Conservation (phyloP, 2,888 invertebrate species). For the Thymelicus lineola region DNA sequence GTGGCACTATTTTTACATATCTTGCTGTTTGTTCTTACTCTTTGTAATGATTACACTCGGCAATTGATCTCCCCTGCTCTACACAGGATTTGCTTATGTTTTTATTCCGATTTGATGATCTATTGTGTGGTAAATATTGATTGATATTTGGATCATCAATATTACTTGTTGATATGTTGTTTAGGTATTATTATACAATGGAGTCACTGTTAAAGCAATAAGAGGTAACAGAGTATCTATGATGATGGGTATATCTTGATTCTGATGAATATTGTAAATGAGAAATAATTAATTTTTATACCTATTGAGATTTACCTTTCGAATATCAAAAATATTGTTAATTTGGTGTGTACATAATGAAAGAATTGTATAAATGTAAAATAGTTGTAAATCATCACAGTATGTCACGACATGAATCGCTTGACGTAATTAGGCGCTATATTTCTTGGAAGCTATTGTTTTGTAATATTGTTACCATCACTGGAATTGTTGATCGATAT, state of each 20-base stretch:
- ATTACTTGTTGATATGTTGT: neutral
- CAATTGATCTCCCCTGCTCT: slow-evolving; percentile 13
- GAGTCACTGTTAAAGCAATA: slow-evolving; percentile 14
- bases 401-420: slow-evolving; percentile 4
- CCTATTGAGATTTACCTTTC: slow-evolving; percentile 18
- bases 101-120: neutral
- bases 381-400: slow-evolving; percentile 31
- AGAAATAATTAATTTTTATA: slow-evolving; percentile 19
- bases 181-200: neutral
- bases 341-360: slow-evolving; percentile 28
- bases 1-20: neutral
- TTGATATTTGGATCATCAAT: neutral
- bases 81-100: neutral
- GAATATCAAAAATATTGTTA: slow-evolving; percentile 22
- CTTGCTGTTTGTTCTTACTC: slow-evolving; percentile 2
- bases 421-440: slow-evolving; percentile 10
- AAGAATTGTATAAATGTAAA: slow-evolving; percentile 29
- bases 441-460: slow-evolving; percentile 8
- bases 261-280: slow-evolving; percentile 9
- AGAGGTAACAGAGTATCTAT: slow-evolving; percentile 9
- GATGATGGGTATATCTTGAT: slow-evolving; percentile 10
- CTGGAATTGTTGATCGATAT: slow-evolving; percentile 20
- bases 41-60: neutral
- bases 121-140: neutral
- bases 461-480: slow-evolving; percentile 24